Conservation (phyloP, 2,888 invertebrate species). For the Troides aeacus region DNA sequence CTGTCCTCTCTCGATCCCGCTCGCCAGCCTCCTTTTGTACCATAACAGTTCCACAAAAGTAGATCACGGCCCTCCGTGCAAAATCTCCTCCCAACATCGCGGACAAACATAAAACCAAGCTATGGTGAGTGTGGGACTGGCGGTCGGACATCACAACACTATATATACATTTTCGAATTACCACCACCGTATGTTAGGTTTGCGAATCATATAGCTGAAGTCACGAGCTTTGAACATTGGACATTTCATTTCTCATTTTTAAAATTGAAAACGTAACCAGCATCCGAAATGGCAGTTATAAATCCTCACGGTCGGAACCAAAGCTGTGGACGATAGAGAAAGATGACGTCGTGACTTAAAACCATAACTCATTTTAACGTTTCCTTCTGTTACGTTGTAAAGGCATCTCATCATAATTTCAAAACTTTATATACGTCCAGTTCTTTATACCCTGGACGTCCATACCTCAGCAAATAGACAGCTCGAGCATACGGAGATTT, state of each 20-base stretch:
- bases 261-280: slow-evolving; percentile 22
- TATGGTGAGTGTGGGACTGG: too few relatives aligned
- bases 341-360: slow-evolving; percentile 18
- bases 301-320: slow-evolving; percentile 14
- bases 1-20: too few relatives aligned
- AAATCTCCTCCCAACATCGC: too few relatives aligned
- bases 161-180: background rate
- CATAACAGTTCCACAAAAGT: too few relatives aligned
- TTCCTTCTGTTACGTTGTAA: slow-evolving; percentile 17
- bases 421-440: background rate
- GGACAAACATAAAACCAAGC: too few relatives aligned
- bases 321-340: slow-evolving; percentile 26
- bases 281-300: slow-evolving; percentile 23
- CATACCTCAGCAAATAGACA: background rate
- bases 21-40: too few relatives aligned
- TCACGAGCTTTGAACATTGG: background rate
- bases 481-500: background rate
- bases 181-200: background rate
- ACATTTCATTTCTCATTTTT: slow-evolving; percentile 13
- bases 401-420: slow-evolving; percentile 5
- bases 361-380: slow-evolving; percentile 19
- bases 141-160: too few relatives aligned
- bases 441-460: background rate
- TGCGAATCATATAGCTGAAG: background rate
- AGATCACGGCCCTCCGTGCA: too few relatives aligned